Conservation (phyloP, 23 tunicate species). For the Clavelina lepadiformis region DNA sequence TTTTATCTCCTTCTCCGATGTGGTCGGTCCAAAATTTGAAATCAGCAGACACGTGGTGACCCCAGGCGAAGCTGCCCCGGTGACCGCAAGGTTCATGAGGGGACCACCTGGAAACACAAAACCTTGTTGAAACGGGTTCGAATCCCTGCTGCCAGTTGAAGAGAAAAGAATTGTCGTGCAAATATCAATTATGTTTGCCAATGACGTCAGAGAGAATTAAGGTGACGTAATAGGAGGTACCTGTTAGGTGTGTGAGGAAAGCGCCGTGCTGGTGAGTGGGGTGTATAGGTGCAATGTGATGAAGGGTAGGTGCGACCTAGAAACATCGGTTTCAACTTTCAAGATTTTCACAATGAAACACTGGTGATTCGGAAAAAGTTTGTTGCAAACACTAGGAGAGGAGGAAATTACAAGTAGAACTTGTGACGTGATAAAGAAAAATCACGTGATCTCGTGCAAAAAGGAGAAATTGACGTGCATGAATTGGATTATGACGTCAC, state of each 20-base stretch:
- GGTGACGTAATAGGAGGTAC: slow-evolving; percentile 12
- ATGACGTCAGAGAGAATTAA: neutral
- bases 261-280: slow-evolving; percentile 63
- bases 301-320: slow-evolving; percentile 90
- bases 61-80: slow-evolving; percentile 30
- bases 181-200: no score
- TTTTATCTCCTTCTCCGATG: slow-evolving; percentile 72
- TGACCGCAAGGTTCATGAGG: slow-evolving; percentile 42
- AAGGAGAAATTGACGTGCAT: neutral
- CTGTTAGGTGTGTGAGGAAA: slow-evolving; percentile 78
- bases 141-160: no score
- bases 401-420: no score
- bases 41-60: slow-evolving; percentile 51
- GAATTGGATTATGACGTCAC: neutral
- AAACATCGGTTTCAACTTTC: no score
- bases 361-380: no score
- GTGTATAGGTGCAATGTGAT: slow-evolving; percentile 89
- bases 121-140: neutral
- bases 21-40: slow-evolving; percentile 55
- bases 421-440: no score
- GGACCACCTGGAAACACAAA: slow-evolving; percentile 15
- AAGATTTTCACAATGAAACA: no score
- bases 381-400: no score
- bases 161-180: no score
- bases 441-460: neutral